Conservation (phyloP, 1,140 invertebrate genomes). For the Drusus annulatus region DNA sequence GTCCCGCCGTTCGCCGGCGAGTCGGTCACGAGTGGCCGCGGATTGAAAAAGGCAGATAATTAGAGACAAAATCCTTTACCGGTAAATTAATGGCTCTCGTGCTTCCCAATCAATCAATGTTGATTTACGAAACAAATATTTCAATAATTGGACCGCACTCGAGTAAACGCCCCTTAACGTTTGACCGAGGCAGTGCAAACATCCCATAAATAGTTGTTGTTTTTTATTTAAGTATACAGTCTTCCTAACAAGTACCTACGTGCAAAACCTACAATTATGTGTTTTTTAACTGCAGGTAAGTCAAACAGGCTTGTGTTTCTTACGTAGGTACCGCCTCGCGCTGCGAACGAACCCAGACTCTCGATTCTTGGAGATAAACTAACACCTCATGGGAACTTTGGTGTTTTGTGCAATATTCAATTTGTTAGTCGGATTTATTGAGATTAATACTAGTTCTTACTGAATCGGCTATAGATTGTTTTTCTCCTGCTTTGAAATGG, state of each 20-base stretch:
- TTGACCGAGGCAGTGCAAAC: conserved; percentile 21
- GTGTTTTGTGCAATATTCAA: too few species aligned
- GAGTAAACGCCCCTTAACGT: background rate
- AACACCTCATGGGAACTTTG: too few species aligned
- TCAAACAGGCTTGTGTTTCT: conserved; percentile 9
- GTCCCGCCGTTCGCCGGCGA: conserved; percentile 23
- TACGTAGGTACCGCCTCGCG: background rate
- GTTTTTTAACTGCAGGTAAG: conserved; percentile 14
- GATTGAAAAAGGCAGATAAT: conserved; percentile 42
- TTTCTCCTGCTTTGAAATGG: too few species aligned
- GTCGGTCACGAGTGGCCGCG: conserved; percentile 39
- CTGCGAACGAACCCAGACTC: background rate
- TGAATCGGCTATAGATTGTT: too few species aligned
- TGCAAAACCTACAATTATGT: conserved; percentile 3
- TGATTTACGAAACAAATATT: conserved; percentile 42
- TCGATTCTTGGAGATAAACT: background rate
- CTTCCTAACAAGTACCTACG: background rate
- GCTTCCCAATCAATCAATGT: conserved; percentile 37
- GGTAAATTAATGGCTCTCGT: conserved; percentile 23
- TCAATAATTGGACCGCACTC: conserved; percentile 36
- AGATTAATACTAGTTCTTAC: too few species aligned
- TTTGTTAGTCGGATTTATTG: too few species aligned
- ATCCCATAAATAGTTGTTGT: conserved; percentile 9
- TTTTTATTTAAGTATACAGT: conserved; percentile 3
- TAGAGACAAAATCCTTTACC: conserved; percentile 43